Percentiles rank a stretch among this genome's conserved stretches.
Evolutionary conservation across 2,888 invertebrate species (phyloP).

Genomic region (Phasia obesa): DNA sequence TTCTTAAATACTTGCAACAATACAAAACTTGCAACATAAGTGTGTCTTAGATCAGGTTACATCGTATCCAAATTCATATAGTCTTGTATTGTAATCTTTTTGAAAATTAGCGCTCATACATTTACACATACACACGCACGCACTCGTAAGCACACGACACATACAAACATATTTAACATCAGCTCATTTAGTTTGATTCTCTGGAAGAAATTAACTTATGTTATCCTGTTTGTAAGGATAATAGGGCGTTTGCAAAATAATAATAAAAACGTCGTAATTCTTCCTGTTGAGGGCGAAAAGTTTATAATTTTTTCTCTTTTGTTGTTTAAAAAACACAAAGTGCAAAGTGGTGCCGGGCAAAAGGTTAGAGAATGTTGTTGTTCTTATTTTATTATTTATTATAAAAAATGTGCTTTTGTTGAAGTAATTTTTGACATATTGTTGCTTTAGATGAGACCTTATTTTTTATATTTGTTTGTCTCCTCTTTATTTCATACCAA

Average conservation of each 20-base stretch:
- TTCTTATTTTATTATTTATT: slow-evolving; percentile 52
- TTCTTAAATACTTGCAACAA: slow-evolving; percentile 56
- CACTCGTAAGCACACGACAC: neutral
- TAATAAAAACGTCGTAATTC: slow-evolving; percentile 30
- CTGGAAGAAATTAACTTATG: slow-evolving; percentile 72
- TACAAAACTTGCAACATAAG: slow-evolving; percentile 63
- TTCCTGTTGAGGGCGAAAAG: slow-evolving; percentile 63
- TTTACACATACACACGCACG: neutral
- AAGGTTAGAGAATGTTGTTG: slow-evolving; percentile 60
- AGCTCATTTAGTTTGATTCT: slow-evolving; percentile 73
- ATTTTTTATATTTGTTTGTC: slow-evolving; percentile 22
- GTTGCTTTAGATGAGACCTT: slow-evolving; percentile 58
- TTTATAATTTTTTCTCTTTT: slow-evolving; percentile 14
- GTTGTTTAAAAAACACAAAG: neutral
- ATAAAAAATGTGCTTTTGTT: slow-evolving; percentile 53
- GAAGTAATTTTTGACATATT: slow-evolving; percentile 69
- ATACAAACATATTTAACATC: slow-evolving; percentile 7
- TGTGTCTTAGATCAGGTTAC: slow-evolving; percentile 69
- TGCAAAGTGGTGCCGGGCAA: slow-evolving; percentile 37
- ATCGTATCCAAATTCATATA: slow-evolving; percentile 1
- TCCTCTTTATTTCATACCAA: slow-evolving; percentile 7
- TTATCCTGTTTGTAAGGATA: slow-evolving; percentile 70
- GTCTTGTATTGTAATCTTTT: slow-evolving; percentile 53
- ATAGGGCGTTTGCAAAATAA: slow-evolving; percentile 35
- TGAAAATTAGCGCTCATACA: slow-evolving; percentile 68